phyloP scores from a whole-genome alignment of 2,797 vertebrate genomes.

The Antennarius maculatus region DNA sequence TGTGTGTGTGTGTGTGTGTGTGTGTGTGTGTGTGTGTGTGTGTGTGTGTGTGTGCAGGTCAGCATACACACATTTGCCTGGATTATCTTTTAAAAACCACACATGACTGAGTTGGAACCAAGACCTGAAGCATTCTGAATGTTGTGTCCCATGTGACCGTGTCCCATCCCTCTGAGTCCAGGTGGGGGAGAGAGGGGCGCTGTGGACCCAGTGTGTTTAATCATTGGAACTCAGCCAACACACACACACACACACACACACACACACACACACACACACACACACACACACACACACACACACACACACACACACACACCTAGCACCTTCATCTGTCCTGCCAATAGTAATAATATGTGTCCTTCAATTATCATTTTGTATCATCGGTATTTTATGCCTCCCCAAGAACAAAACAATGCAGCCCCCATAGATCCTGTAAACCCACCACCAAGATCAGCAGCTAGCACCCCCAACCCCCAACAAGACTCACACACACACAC shows the following conservation, averaged over 20 bases:
- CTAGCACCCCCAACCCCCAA: not conserved
- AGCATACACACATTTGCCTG: conserved; percentile 13
- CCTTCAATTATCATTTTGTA: conserved; percentile 78
- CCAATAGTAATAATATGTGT: conserved; percentile 77
- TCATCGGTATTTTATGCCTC: conserved; percentile 70
- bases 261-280: conserved; percentile 35
- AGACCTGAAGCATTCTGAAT: conserved; percentile 16
- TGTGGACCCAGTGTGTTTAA: conserved; percentile 58
- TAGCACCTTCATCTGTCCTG: conserved; percentile 67
- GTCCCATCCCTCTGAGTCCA: conserved; percentile 45
- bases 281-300: conserved; percentile 37
- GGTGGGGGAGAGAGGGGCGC: conserved; percentile 49
- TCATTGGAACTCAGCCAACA: conserved; percentile 63
- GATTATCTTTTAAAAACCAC: conserved; percentile 28
- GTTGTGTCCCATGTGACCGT: conserved; percentile 27
- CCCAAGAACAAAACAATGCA: conserved; percentile 39
- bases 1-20: conserved; percentile 10
- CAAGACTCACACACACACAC: conserved; percentile 2
- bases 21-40: not conserved
- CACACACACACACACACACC: conserved; percentile 34
- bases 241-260: conserved; percentile 46
- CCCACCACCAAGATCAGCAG: conserved; percentile 26
- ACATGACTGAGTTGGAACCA: conserved; percentile 31
- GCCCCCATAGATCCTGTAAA: conserved; percentile 57
- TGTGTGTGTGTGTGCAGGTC: conserved; percentile 13